Conservation (phyloP, 2,888 invertebrate genomes). For the Tinea semifulvella region DNA sequence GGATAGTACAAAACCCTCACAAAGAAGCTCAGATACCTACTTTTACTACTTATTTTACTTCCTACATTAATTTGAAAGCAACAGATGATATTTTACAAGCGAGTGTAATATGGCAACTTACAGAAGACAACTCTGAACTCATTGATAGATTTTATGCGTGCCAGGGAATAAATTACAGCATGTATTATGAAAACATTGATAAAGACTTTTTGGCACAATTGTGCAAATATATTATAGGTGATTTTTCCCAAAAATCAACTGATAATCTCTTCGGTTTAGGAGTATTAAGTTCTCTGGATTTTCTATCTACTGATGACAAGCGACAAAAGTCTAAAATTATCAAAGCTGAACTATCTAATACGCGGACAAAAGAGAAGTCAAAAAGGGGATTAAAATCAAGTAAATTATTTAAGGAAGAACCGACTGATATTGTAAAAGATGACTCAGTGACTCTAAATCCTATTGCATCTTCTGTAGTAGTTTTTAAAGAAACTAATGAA, state of each 20-base stretch:
- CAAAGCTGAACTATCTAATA: conserved; percentile 35
- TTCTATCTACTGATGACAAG: conserved; percentile 41
- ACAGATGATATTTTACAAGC: conserved; percentile 50
- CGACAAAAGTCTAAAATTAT: conserved; percentile 42
- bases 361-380: conserved; percentile 42
- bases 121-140: conserved; percentile 49
- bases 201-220: conserved; percentile 58
- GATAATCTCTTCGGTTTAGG: conserved; percentile 49
- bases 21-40: conserved; percentile 34
- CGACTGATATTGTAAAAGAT: background rate
- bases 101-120: conserved; percentile 46
- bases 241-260: conserved; percentile 39
- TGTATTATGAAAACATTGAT: conserved; percentile 67
- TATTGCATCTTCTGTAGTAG: conserved; percentile 26
- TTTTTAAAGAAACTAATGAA: conserved; percentile 28
- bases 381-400: conserved; percentile 38
- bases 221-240: conserved; percentile 55
- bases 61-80: conserved; percentile 59
- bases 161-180: conserved; percentile 65
- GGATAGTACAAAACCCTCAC: conserved; percentile 60
- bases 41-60: conserved; percentile 65
- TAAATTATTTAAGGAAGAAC: conserved; percentile 25
- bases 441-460: background rate
- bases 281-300: conserved; percentile 40
- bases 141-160: conserved; percentile 68